These are phyloP conservation scores for Dermolepida albohirtum DNA, from an alignment of 2,888 invertebrate genomes.

Conservation along the genomic window DNA sequence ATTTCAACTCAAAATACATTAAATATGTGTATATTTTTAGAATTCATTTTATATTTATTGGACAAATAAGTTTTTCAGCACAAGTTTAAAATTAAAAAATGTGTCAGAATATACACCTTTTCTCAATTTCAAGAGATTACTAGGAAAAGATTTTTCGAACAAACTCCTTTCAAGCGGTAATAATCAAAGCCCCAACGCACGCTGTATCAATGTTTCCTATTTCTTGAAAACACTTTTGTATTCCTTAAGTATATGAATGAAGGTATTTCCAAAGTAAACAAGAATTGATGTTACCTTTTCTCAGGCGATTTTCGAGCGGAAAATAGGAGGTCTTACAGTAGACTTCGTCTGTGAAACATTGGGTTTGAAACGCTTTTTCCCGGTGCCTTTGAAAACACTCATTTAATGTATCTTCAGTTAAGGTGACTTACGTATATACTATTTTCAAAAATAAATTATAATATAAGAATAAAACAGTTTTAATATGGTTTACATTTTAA, in stretches of 20 bases:
- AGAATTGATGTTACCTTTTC: conserved; percentile 34
- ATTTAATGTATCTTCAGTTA: no score
- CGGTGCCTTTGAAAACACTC: neutral
- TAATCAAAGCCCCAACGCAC: conserved; percentile 24
- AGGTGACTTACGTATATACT: no score
- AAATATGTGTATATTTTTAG: no score
- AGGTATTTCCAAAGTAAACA: conserved; percentile 19
- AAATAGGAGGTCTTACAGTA: conserved; percentile 20
- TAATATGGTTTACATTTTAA: no score
- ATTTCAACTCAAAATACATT: no score
- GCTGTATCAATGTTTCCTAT: conserved; percentile 26
- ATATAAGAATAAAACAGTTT: no score
- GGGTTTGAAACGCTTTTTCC: neutral
- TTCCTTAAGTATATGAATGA: conserved; percentile 19
- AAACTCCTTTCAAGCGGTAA: conserved; percentile 30
- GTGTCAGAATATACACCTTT: neutral
- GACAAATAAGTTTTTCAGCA: no score
- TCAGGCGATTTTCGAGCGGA: conserved; percentile 20
- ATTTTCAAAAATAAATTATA: no score
- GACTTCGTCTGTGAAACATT: conserved; percentile 10
- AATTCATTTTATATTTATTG: no score
- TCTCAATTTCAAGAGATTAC: conserved; percentile 13
- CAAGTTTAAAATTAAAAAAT: no score
- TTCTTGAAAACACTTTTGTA: conserved; percentile 32
- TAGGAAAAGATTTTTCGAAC: conserved; percentile 30